Evolutionary conservation across 92 coral and sea anemone species (phyloP).

Genomic region (Phenganax subtilis): DNA sequence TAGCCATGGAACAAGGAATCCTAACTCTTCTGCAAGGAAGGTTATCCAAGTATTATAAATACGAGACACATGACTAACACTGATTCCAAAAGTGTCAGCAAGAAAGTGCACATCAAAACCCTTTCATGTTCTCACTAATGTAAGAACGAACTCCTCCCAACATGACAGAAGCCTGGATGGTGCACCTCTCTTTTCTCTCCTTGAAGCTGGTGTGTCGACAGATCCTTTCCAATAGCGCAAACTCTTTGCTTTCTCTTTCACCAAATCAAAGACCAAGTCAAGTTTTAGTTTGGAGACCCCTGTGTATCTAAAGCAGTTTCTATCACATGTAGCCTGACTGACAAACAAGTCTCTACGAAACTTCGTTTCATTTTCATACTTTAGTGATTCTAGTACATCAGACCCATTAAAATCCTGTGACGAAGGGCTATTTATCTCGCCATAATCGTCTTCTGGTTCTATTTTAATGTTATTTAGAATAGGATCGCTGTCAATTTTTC

Average conservation of each 20-base stretch:
- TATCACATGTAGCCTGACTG: background rate
- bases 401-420: background rate
- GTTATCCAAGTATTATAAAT: slow-evolving; percentile 58
- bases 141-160: no score
- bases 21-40: slow-evolving; percentile 53
- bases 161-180: no score
- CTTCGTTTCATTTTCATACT: background rate
- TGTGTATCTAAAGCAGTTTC: slow-evolving; percentile 7
- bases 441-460: no score
- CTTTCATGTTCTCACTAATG: no score
- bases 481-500: background rate
- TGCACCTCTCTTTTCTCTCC: no score
- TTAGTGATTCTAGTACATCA: background rate
- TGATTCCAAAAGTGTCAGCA: slow-evolving; percentile 45
- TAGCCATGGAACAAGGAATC: slow-evolving; percentile 56
- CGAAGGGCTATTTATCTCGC: background rate
- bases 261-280: no score
- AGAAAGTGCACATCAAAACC: no score
- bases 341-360: background rate
- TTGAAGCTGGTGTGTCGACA: no score
- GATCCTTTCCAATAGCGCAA: no score
- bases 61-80: slow-evolving; percentile 48
- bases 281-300: no score
- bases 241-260: no score
- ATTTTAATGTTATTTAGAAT: background rate